Evolutionary conservation across 2,888 invertebrate species (phyloP).

Genomic region (Trachelus troglodyta): DNA sequence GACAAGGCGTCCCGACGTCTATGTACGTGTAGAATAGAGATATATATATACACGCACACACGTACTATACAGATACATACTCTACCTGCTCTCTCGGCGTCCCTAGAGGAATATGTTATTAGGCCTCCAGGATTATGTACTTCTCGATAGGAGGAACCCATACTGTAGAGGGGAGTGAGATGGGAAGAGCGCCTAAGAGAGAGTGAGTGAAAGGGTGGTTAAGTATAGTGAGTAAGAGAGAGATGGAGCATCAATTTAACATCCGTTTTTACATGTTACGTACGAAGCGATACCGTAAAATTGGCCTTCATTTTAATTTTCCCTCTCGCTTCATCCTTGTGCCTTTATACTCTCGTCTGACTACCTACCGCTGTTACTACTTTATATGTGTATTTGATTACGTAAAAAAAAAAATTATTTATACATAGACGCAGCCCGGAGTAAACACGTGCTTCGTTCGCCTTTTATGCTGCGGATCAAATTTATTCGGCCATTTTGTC

Average conservation of each 20-base stretch:
- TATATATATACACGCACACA: background rate
- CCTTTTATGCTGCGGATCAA: no score
- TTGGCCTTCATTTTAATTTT: background rate
- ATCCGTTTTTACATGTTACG: constrained; percentile 26
- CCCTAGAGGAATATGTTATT: constrained; percentile 14
- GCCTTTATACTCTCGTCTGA: no score
- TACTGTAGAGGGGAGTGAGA: background rate
- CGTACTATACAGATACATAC: background rate
- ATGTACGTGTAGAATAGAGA: background rate
- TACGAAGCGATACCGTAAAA: constrained; percentile 12
- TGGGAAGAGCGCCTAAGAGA: background rate
- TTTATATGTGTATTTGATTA: no score
- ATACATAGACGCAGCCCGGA: no score
- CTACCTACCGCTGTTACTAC: no score
- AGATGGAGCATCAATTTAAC: constrained; percentile 29
- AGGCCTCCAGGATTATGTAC: constrained; percentile 10
- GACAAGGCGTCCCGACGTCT: constrained; percentile 16
- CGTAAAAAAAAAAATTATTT: no score
- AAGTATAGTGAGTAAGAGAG: background rate
- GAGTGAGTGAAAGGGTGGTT: no score
- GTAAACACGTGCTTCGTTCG: no score
- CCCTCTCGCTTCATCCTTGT: no score
- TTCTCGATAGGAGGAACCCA: constrained; percentile 2
- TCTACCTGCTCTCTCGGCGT: constrained; percentile 4
- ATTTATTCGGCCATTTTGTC: no score